These are phyloP conservation scores for Heterochromis multidens DNA, from an alignment of 2,113 vertebrate species.

Conservation along the genomic window DNA sequence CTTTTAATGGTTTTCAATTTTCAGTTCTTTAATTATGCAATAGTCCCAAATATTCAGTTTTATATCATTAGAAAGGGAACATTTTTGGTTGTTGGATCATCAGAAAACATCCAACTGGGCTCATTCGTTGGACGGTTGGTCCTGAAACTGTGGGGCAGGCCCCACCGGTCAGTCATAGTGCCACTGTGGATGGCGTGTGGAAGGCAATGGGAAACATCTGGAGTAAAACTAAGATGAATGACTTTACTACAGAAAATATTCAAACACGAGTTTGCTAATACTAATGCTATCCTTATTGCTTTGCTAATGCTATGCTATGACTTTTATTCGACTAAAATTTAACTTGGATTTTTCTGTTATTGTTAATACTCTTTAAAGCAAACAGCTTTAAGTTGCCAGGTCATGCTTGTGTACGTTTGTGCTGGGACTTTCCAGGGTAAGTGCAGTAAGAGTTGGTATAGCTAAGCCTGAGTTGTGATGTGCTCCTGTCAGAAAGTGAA, in stretches of 20 bases:
- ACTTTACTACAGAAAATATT: background rate
- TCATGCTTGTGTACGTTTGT: constrained; percentile 14
- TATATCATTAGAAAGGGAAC: background rate
- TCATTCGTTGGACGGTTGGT: background rate
- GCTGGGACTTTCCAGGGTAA: background rate
- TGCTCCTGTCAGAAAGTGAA: background rate
- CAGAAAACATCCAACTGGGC: background rate
- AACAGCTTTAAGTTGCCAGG: background rate
- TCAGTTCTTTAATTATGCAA: background rate
- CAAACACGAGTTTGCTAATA: background rate
- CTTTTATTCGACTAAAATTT: background rate
- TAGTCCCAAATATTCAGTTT: background rate
- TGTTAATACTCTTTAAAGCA: background rate
- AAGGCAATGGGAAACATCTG: background rate
- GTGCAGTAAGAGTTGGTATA: background rate
- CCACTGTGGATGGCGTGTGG: background rate
- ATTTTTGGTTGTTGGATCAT: background rate
- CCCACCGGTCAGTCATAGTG: background rate
- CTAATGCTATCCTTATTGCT: background rate
- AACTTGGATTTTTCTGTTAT: background rate
- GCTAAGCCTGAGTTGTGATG: background rate
- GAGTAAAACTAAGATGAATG: background rate
- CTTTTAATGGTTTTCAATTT: background rate
- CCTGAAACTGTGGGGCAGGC: background rate
- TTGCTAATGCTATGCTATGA: background rate